phyloP scores from a whole-genome alignment of 2,888 invertebrate genomes.

The Ferrisia virgata region DNA sequence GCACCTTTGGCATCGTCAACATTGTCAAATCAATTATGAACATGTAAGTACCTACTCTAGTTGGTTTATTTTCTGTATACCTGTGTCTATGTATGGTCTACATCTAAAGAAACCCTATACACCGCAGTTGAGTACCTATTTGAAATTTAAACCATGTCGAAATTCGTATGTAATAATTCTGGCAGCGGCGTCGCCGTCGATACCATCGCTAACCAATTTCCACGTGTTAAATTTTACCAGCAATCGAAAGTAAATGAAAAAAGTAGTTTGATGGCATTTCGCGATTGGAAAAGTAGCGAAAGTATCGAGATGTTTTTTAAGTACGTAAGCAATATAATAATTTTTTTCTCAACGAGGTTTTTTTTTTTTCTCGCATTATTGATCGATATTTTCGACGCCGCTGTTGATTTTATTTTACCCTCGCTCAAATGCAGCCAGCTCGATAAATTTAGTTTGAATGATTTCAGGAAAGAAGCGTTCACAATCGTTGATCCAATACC shows the following conservation, averaged over 20 bases:
- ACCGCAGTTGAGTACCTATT: neutral
- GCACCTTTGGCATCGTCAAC: neutral
- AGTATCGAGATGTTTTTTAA: constrained; percentile 14
- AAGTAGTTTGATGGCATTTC: constrained; percentile 20
- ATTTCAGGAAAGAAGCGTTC: constrained; percentile 30
- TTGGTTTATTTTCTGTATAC: neutral
- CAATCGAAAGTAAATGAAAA: neutral
- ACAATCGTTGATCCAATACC: constrained; percentile 28
- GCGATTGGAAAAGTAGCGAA: constrained; percentile 13
- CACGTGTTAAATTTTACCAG: neutral
- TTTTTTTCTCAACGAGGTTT: neutral
- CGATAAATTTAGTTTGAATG: too few relatives aligned
- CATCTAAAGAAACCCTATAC: neutral
- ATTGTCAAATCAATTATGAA: neutral
- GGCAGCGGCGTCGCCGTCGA: constrained; percentile 3
- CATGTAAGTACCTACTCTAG: neutral
- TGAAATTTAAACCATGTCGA: neutral
- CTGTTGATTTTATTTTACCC: neutral
- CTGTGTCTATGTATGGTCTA: neutral
- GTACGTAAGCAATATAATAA: constrained; percentile 23
- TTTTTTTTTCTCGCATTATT: too few relatives aligned
- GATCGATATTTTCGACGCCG: neutral
- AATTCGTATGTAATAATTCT: neutral
- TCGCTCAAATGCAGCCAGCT: neutral
- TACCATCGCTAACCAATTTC: neutral